These are phyloP conservation scores for Cynaeus angustus DNA, from an alignment of 2,888 invertebrate genomes.

Conservation along the genomic window DNA sequence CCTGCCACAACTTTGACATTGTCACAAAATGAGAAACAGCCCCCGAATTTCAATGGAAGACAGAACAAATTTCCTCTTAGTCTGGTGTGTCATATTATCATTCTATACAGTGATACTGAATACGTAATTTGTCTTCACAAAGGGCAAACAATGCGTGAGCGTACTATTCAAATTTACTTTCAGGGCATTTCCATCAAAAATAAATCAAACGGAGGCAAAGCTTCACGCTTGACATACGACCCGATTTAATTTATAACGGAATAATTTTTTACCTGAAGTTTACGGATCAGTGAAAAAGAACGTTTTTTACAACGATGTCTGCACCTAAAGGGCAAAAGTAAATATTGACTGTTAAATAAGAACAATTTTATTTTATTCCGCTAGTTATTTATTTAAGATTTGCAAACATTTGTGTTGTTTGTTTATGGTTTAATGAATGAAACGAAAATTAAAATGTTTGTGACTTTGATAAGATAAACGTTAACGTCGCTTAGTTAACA, in stretches of 20 bases:
- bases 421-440: neutral
- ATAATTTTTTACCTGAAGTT: constrained; percentile 14
- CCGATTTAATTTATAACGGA: constrained; percentile 29
- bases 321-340: neutral
- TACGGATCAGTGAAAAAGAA: neutral
- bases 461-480: constrained; percentile 4
- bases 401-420: neutral
- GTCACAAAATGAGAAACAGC: constrained; percentile 11
- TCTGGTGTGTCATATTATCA: constrained; percentile 23
- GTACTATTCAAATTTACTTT: constrained; percentile 39
- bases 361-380: neutral
- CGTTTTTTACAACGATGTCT: neutral
- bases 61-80: constrained; percentile 25
- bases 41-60: constrained; percentile 1
- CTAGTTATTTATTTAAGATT: neutral
- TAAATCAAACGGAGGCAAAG: constrained; percentile 23
- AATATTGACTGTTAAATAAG: constrained; percentile 1
- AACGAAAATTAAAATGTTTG: constrained; percentile 4
- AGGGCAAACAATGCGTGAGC: constrained; percentile 31
- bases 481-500: constrained; percentile 2
- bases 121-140: constrained; percentile 37
- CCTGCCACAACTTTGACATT: constrained; percentile 5
- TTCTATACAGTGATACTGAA: constrained; percentile 28
- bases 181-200: constrained; percentile 28
- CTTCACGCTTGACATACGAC: constrained; percentile 18